Evolutionary conservation across 2,113 vertebrate genomes (phyloP).

Genomic region (Proterorhinus semilunaris): DNA sequence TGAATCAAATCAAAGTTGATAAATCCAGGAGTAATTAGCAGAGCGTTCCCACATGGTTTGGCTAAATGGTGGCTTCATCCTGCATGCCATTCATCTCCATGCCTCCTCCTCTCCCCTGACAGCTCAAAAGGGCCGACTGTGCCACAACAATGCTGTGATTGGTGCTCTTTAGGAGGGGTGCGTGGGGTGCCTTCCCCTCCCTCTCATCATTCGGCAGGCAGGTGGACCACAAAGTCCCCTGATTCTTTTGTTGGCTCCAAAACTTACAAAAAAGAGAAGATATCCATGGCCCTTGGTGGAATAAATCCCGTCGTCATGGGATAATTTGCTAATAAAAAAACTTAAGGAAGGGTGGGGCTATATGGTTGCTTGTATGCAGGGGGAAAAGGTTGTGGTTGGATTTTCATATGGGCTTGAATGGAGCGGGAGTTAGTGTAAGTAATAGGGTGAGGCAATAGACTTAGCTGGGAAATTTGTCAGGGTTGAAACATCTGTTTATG

Average conservation of each 20-base stretch:
- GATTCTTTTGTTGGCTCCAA: constrained; percentile 96
- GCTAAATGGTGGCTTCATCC: constrained; percentile 95
- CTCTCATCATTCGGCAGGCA: constrained; percentile 96
- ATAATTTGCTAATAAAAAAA: constrained; percentile 90
- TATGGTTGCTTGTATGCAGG: constrained; percentile 31
- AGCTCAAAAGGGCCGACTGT: constrained; percentile 99
- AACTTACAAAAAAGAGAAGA: constrained; percentile 59
- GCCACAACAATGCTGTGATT: constrained; percentile 98
- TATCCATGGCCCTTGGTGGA: constrained; percentile 88
- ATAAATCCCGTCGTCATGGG: constrained; percentile 96
- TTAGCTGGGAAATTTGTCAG: constrained; percentile 75
- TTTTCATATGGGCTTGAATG: constrained; percentile 74
- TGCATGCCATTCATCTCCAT: constrained; percentile 91
- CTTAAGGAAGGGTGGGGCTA: constrained; percentile 51
- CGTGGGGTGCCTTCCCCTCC: constrained; percentile 66
- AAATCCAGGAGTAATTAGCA: constrained; percentile 83
- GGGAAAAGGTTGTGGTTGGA: constrained; percentile 41
- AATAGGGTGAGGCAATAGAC: constrained; percentile 22
- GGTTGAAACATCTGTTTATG: constrained; percentile 59
- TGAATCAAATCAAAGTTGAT: constrained; percentile 82
- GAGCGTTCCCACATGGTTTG: constrained; percentile 94
- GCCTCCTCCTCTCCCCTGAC: constrained; percentile 91
- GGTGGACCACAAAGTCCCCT: constrained; percentile 99
- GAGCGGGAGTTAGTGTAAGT: constrained; percentile 21
- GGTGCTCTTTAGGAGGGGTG: constrained; percentile 87